These are phyloP conservation scores for Pelobates fuscus DNA, from an alignment of 2,113 vertebrate genomes.

Conservation along the genomic window DNA sequence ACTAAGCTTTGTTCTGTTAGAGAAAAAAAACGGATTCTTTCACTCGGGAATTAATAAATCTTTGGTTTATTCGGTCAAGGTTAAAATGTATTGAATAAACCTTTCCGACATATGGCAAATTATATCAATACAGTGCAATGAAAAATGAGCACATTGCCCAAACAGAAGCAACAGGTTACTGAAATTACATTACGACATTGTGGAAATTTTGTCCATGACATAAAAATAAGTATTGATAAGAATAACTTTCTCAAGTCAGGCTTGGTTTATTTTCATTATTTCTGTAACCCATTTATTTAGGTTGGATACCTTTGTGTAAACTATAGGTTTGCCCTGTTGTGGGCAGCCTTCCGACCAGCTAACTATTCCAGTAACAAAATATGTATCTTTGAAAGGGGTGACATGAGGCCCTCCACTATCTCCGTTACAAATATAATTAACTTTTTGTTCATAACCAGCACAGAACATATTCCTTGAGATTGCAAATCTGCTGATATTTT, in stretches of 20 bases:
- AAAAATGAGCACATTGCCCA: too few relatives aligned
- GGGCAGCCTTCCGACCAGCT: conserved; percentile 97
- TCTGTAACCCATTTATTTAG: conserved; percentile 78
- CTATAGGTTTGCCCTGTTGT: conserved; percentile 80
- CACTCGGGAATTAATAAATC: too few relatives aligned
- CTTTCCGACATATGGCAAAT: too few relatives aligned
- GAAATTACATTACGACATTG: too few relatives aligned
- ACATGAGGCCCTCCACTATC: conserved; percentile 94
- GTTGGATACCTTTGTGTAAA: conserved; percentile 89
- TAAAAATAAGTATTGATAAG: neutral
- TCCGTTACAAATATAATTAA: conserved; percentile 89
- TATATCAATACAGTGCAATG: too few relatives aligned
- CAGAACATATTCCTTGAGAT: conserved; percentile 90
- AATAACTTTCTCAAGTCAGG: neutral
- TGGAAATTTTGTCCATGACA: too few relatives aligned
- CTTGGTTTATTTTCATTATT: conserved; percentile 52
- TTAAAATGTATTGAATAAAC: too few relatives aligned
- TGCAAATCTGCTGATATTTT: conserved; percentile 74
- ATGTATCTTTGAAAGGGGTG: conserved; percentile 76
- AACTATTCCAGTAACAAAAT: conserved; percentile 87
- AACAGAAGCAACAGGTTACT: too few relatives aligned
- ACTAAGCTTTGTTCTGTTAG: too few relatives aligned
- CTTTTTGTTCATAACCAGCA: conserved; percentile 76
- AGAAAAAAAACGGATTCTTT: too few relatives aligned
- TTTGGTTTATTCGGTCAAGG: too few relatives aligned